Percentiles rank a stretch among this genome's conserved stretches.
These are phyloP conservation scores for Chirona hameri DNA, from an alignment of 2,888 invertebrate genomes.

Conservation along the genomic window DNA sequence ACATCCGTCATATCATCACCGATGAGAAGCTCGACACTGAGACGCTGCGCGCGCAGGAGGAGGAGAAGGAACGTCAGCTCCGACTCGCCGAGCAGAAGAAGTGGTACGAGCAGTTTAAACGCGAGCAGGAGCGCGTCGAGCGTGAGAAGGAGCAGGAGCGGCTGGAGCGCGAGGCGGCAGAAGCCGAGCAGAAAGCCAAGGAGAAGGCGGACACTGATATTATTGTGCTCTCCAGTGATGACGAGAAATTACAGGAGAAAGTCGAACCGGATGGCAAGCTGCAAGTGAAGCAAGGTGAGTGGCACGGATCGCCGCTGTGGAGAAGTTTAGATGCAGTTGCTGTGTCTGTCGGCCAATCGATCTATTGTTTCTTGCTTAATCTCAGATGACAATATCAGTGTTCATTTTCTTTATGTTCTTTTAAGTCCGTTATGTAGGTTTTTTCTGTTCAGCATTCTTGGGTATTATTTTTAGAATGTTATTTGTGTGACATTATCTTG, in stretches of 20 bases:
- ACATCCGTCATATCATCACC: slow-evolving; percentile 89
- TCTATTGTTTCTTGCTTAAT: too few species aligned
- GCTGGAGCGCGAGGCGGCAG: slow-evolving; percentile 8
- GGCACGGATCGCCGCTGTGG: neutral
- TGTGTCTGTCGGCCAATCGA: too few species aligned
- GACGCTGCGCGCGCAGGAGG: slow-evolving; percentile 77
- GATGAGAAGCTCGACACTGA: slow-evolving; percentile 89
- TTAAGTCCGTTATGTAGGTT: too few species aligned
- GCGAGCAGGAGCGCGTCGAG: slow-evolving; percentile 36
- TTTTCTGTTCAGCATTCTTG: too few species aligned
- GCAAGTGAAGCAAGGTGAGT: slow-evolving; percentile 5
- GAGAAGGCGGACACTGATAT: slow-evolving; percentile 58
- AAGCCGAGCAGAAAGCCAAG: slow-evolving; percentile 44
- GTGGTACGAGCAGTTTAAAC: slow-evolving; percentile 64
- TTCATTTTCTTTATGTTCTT: too few species aligned
- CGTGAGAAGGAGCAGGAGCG: slow-evolving; percentile 23
- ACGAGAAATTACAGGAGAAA: slow-evolving; percentile 36
- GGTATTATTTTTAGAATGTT: too few species aligned
- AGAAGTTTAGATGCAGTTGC: too few species aligned
- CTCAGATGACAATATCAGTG: too few species aligned
- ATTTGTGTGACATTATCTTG: too few species aligned
- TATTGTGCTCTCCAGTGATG: slow-evolving; percentile 39
- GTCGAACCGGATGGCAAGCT: slow-evolving; percentile 27
- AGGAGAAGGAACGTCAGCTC: slow-evolving; percentile 37
- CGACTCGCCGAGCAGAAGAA: slow-evolving; percentile 36